Evolutionary conservation across 2,797 vertebrate species (phyloP), one percentile per base, ranked within the genome.

Genomic region (Sciaenops ocellatus): DNA sequence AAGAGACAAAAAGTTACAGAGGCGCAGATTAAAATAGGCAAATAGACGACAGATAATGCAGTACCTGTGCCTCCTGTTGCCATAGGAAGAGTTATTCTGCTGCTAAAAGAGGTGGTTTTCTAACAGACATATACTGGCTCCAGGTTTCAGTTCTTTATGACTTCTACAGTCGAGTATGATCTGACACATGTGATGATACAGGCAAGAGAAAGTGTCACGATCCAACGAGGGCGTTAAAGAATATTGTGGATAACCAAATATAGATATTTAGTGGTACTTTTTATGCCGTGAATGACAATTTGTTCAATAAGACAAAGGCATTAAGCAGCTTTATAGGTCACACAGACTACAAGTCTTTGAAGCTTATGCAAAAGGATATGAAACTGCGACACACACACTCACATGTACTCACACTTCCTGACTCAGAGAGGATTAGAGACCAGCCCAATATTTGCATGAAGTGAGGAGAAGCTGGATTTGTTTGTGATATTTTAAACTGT

Each of bases 61-160:
- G 3, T 91, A 94, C 93, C 94, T 94, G 89, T 34, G 70, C 69
- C 82, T 84, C 65, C 88, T 72, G 86, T 30, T 84, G 93, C 92
- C 93, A 94, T 93, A 79, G 67, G 85, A 82, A 89, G 66, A 71
- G 56, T 56, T 83, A 38, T 22, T 69, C 64, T 69, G 76, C 30
- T 24, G 64, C 68, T 85, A 83, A 80, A 65, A 69, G 75, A 55
- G 85, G 20, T 56, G 20, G 62, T 73, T 66, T 20, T 30, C 22
- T 66, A 22, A 60, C 65, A 83, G 65, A 73, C 22, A 75, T 76
- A 65, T 34, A 79, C 74, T 47, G 56, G 34, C 38, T 56, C 41
- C n/a, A 66, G 78, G 94, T 96, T 95, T 95, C 94, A 94, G 85
- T 95, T 95, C 94, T 93, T 91, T 80, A 78, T 84, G 3, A 76